phyloP scores from a whole-genome alignment of 2,888 invertebrate species.

The Coronaproctus castanopsis region DNA sequence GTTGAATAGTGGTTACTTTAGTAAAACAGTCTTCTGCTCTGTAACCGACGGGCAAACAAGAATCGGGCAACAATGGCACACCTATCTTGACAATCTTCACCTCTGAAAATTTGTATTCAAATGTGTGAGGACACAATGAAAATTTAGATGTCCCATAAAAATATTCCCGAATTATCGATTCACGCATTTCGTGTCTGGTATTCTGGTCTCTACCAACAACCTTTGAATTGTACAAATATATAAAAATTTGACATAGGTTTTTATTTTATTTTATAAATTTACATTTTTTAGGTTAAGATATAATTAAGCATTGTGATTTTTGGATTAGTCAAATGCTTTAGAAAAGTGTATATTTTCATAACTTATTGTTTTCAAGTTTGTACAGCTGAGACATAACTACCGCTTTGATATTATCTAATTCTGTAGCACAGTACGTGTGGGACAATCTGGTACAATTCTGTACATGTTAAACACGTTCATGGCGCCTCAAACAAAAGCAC shows the following conservation, averaged over 20 bases:
- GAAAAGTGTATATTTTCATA: no score
- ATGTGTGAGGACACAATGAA: constrained; percentile 77
- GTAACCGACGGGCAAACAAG: constrained; percentile 93
- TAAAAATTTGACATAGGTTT: constrained; percentile 1
- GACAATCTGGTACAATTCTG: no score
- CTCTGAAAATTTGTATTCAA: constrained; percentile 78
- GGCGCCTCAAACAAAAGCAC: no score
- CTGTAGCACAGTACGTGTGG: no score
- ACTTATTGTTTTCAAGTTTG: no score
- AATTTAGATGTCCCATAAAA: constrained; percentile 67
- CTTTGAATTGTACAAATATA: constrained; percentile 30
- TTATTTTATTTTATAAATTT: constrained; percentile 7
- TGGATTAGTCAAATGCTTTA: no score
- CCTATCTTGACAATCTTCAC: constrained; percentile 85
- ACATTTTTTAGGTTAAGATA: no score
- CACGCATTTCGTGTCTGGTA: constrained; percentile 51
- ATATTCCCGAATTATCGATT: constrained; percentile 70
- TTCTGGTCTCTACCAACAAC: constrained; percentile 65
- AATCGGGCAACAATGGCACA: constrained; percentile 77
- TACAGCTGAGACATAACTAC: no score
- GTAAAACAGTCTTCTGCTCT: constrained; percentile 75
- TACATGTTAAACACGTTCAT: no score
- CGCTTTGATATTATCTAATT: no score
- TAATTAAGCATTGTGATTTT: not conserved
- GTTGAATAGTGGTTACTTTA: constrained; percentile 61